phyloP scores from a whole-genome alignment of 2,888 invertebrate species.

The Tachina grossa region DNA sequence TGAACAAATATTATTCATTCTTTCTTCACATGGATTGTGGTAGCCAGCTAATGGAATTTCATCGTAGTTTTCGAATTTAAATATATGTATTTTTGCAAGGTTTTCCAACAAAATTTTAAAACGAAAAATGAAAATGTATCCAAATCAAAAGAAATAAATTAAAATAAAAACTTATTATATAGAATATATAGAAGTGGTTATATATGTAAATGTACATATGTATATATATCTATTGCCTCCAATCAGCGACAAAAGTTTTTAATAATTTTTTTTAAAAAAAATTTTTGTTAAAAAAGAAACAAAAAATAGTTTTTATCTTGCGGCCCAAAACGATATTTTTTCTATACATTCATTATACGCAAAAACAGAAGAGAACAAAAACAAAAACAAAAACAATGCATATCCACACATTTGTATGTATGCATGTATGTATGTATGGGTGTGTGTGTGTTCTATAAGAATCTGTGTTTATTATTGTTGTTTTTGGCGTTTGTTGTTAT shows the following conservation, averaged over 20 bases:
- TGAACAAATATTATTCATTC: not conserved
- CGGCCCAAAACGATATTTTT: slow-evolving; percentile 29
- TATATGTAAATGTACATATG: too few species aligned
- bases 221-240: slow-evolving; percentile 23
- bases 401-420: too few species aligned
- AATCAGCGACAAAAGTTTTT: slow-evolving; percentile 36
- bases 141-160: slow-evolving; percentile 12
- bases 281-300: slow-evolving; percentile 23
- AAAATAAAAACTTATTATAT: not conserved
- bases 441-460: not conserved
- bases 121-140: not conserved
- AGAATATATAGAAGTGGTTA: not conserved
- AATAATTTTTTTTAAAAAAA: slow-evolving; percentile 14
- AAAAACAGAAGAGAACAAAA: slow-evolving; percentile 59
- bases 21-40: not conserved
- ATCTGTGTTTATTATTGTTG: slow-evolving; percentile 22
- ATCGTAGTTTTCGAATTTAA: not conserved
- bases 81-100: slow-evolving; percentile 1
- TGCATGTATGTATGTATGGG: not conserved
- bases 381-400: slow-evolving; percentile 10
- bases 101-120: not conserved
- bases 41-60: not conserved
- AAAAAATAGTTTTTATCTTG: slow-evolving; percentile 16
- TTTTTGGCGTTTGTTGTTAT: not conserved
- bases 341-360: not conserved